Evolutionary conservation across 2,797 vertebrate genomes (phyloP).

Genomic region (Chelidonichthys spinosus): DNA sequence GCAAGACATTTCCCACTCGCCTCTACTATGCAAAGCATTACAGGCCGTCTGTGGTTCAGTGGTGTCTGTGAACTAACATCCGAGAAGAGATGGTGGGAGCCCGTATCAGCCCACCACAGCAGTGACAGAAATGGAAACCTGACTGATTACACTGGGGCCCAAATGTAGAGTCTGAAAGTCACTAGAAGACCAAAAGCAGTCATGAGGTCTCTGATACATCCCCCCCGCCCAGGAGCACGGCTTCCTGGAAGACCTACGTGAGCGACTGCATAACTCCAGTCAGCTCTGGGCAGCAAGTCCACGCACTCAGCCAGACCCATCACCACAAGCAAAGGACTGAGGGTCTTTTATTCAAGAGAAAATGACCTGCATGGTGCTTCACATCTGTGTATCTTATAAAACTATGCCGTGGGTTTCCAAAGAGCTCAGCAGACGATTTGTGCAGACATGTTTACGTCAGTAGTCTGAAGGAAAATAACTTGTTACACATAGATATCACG

Average conservation of each 20-base stretch:
- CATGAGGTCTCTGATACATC: slow-evolving; percentile 19
- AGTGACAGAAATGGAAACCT: slow-evolving; percentile 45
- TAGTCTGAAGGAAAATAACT: neutral
- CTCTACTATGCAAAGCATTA: slow-evolving; percentile 5
- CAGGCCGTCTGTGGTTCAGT: slow-evolving; percentile 13
- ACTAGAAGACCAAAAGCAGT: slow-evolving; percentile 23
- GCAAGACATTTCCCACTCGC: slow-evolving; percentile 36
- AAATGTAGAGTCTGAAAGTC: neutral
- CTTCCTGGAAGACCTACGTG: slow-evolving; percentile 53
- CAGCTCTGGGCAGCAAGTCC: neutral
- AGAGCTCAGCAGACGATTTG: neutral
- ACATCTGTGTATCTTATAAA: neutral
- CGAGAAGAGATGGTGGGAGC: slow-evolving; percentile 47
- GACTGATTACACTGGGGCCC: neutral
- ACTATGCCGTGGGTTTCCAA: neutral
- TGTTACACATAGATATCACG: neutral
- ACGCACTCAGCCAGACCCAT: neutral
- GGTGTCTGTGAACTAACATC: slow-evolving; percentile 29
- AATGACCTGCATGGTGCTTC: neutral
- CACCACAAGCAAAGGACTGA: slow-evolving; percentile 10
- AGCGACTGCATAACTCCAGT: neutral
- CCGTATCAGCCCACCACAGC: slow-evolving; percentile 23
- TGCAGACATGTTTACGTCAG: neutral
- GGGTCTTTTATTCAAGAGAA: neutral
- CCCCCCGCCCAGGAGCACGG: slow-evolving; percentile 19